Evolutionary conservation across 1,140 invertebrate species (phyloP).

Genomic region (Bombus waltoni): DNA sequence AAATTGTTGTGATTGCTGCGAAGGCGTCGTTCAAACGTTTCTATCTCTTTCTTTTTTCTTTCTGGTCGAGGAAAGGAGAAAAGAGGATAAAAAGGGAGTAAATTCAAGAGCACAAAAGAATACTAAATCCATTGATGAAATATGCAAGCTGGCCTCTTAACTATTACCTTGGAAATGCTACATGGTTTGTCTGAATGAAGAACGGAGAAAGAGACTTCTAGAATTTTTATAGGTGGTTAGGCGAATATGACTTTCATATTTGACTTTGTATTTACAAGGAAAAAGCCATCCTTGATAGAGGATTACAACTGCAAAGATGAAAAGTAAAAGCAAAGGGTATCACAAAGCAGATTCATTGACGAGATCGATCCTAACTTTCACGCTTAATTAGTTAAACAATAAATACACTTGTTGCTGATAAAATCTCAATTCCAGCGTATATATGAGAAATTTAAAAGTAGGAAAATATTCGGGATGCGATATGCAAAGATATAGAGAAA

Average conservation of each 20-base stretch:
- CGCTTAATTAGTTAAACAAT: too few relatives aligned
- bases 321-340: not conserved
- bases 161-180: not conserved
- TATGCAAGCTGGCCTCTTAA: not conserved
- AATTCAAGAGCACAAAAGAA: not conserved
- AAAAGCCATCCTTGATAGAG: not conserved
- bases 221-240: not conserved
- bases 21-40: not conserved
- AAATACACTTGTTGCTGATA: too few relatives aligned
- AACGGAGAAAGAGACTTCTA: not conserved
- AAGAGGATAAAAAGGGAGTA: not conserved
- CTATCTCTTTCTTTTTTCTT: not conserved
- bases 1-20: not conserved
- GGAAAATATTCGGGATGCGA: too few relatives aligned
- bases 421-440: too few relatives aligned
- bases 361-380: too few relatives aligned
- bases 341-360: too few relatives aligned
- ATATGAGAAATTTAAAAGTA: too few relatives aligned
- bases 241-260: not conserved
- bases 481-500: too few relatives aligned
- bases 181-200: not conserved
- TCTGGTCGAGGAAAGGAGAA: too few relatives aligned
- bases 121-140: not conserved
- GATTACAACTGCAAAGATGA: not conserved
- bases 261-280: not conserved